Conservation (phyloP, 2,113 vertebrate species). For the Zapus hudsonius region DNA sequence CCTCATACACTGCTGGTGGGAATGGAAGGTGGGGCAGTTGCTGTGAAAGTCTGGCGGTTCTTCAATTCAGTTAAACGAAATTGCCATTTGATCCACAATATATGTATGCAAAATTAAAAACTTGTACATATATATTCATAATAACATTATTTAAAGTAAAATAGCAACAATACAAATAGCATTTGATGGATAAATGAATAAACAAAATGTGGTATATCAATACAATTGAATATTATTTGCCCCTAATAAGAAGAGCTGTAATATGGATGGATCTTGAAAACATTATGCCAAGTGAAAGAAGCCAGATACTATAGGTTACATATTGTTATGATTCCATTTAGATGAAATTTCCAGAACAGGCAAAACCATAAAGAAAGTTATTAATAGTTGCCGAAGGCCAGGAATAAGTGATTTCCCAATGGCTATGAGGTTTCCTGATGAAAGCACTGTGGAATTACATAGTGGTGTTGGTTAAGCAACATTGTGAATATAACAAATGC, state of each 20-base stretch:
- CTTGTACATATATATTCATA: not conserved
- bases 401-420: not conserved
- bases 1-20: not conserved
- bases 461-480: not conserved
- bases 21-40: not conserved
- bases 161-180: not conserved
- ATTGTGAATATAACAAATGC: not conserved
- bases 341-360: not conserved
- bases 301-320: not conserved
- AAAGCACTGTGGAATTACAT: slow-evolving; percentile 13
- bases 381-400: not conserved
- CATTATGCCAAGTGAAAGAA: not conserved
- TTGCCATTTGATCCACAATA: not conserved
- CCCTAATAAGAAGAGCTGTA: not conserved
- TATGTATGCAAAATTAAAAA: not conserved
- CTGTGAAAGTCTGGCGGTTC: not conserved
- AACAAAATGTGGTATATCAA: not conserved
- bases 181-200: not conserved
- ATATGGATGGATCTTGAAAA: not conserved
- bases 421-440: not conserved
- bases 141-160: not conserved
- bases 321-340: not conserved
- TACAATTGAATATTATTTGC: not conserved
- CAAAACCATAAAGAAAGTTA: not conserved
- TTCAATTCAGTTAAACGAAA: not conserved